Evolutionary conservation across 1,140 invertebrate species (phyloP), one percentile per base, ranked within the genome.

Genomic region (Arctopsyche grandis): DNA sequence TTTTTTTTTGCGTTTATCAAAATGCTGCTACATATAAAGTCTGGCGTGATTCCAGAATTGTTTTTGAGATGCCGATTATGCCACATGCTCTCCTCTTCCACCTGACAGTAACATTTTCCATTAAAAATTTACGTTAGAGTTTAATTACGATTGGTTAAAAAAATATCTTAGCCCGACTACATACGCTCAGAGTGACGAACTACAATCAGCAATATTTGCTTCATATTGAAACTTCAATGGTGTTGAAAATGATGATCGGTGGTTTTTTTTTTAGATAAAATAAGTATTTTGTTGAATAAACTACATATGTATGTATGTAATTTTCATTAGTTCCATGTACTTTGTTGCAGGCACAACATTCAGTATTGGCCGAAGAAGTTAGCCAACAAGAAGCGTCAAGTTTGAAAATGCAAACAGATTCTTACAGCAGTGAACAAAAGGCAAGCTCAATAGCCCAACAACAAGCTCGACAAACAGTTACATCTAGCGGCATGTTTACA

Each of bases 361-460:
- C 94, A 16, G 84, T 97, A 71, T 95, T 94, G 85, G 91, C 94
- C 46, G 94, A 94, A 60, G 95, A 96, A 85, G 88, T 96, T 16
- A 92, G 92, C 22, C 93, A 95, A 83, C 93, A 96, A 84, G 95
- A 96, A 85, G 92, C 94, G 48, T 89, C 93, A 12, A 93, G 92
- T 80, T 93, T 96, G 87, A 95, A 94, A 85, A 87, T 97, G 21
- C 93, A 95, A 60, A 96, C 94, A 56, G 93, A 92, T n/a, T 93
- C 92, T 12, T 96, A 95, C 85, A 95, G 92, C 77, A 92, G 94
- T 5, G 94, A 97, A 87, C 94, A 96, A 87, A 93, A 94, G 84
- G 93, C 94, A 5, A 75, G 48, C 52, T 22, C 16, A 0, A 93
- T 94, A 87, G 92, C 93, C 77, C 93, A 94, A 60, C 93, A 95